Evolutionary conservation across 2,113 vertebrate genomes (phyloP).

Genomic region (Microtus montanus): DNA sequence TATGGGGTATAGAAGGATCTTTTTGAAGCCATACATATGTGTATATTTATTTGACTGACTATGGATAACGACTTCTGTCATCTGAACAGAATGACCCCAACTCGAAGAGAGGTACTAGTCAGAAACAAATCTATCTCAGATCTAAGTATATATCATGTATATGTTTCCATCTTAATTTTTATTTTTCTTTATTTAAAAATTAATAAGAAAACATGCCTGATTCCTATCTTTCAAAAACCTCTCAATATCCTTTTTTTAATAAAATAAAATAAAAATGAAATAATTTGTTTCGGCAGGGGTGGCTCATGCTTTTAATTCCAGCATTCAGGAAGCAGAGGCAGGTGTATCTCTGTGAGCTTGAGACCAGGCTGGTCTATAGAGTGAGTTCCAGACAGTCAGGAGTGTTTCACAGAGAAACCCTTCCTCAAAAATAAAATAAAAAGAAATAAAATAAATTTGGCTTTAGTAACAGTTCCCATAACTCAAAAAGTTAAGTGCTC

Average conservation of each 20-base stretch:
- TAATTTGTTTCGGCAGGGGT: neutral
- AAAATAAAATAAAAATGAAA: neutral
- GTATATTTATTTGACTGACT: neutral
- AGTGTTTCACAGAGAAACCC: no score
- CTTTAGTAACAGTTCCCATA: neutral
- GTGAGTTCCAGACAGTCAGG: no score
- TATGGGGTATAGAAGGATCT: rapidly evolving
- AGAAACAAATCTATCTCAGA: neutral
- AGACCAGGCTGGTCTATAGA: no score
- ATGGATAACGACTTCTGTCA: no score
- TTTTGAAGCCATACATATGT: neutral
- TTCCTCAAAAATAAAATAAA: no score
- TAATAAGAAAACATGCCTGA: neutral
- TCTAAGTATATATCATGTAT: neutral
- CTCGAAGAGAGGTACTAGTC: neutral
- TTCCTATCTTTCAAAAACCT: neutral
- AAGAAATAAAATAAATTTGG: neutral
- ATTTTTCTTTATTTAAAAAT: neutral
- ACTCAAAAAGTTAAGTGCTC: neutral
- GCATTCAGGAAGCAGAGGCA: no score
- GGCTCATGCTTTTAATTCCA: neutral
- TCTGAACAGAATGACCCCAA: neutral
- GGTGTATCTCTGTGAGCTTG: no score
- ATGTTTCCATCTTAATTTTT: neutral
- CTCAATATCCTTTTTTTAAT: neutral